Evolutionary conservation across 2,888 invertebrate species (phyloP).

Genomic region (Drosophila picticornis): DNA sequence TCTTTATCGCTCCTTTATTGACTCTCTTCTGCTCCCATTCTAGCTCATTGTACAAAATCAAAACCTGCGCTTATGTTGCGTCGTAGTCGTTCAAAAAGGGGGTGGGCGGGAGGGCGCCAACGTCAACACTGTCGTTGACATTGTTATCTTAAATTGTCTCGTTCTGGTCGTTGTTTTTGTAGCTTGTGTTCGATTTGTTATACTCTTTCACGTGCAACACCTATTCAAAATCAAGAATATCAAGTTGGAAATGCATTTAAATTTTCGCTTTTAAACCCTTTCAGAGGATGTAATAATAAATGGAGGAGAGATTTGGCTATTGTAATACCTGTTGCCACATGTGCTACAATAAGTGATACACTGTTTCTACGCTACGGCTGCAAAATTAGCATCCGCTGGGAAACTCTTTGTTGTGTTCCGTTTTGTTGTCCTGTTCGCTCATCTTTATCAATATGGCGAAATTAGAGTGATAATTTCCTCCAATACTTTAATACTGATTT

Average conservation of each 20-base stretch:
- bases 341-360: background rate
- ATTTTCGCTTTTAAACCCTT: background rate
- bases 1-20: background rate
- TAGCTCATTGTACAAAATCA: conserved; percentile 48
- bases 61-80: conserved; percentile 35
- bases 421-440: background rate
- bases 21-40: conserved; percentile 6
- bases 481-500: background rate
- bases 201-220: conserved; percentile 32
- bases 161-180: conserved; percentile 47
- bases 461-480: background rate
- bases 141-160: conserved; percentile 73
- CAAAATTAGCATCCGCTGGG: conserved; percentile 11
- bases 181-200: conserved; percentile 54
- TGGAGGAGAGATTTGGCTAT: background rate
- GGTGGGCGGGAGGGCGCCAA: conserved; percentile 3
- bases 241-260: background rate
- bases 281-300: background rate
- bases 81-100: conserved; percentile 1
- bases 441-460: background rate
- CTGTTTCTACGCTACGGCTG: conserved; percentile 23
- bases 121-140: conserved; percentile 66
- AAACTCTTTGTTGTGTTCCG: conserved; percentile 37
- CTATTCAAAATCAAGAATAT: background rate
- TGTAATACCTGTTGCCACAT: background rate